Evolutionary conservation across 2,888 invertebrate genomes (phyloP).

Genomic region (Argyra leucocephala): DNA sequence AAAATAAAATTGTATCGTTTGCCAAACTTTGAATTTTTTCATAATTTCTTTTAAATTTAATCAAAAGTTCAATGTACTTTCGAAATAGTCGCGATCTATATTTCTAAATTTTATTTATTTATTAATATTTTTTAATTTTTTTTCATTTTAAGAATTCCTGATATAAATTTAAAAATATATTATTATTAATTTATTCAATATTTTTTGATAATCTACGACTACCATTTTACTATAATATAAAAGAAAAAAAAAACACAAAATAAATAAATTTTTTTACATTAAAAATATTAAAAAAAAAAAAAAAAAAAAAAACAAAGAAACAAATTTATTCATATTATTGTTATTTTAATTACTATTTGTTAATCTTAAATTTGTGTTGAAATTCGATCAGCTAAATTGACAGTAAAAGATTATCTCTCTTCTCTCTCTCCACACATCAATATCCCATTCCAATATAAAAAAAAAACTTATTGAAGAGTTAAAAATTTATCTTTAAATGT

Average conservation of each 20-base stretch:
- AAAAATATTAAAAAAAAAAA: no score
- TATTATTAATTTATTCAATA: neutral
- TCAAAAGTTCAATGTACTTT: neutral
- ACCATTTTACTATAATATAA: neutral
- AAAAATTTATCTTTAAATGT: neutral
- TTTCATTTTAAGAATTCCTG: neutral
- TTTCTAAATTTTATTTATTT: neutral
- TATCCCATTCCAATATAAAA: no score
- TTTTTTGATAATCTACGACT: constrained; percentile 3
- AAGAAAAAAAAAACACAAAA: no score
- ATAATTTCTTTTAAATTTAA: no score
- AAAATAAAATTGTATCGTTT: no score
- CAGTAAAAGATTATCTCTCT: neutral
- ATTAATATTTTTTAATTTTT: neutral
- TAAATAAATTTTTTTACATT: no score
- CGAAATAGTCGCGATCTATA: neutral
- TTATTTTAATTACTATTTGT: constrained; percentile 4
- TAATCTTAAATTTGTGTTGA: constrained; percentile 2
- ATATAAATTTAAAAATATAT: neutral
- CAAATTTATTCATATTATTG: constrained; percentile 5
- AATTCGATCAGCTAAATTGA: constrained; percentile 8
- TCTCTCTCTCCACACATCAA: neutral
- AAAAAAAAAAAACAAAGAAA: no score
- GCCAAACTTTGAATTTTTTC: no score
- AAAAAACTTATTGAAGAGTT: no score